Evolutionary conservation across 2,888 invertebrate species (phyloP).

Genomic region (Cremastinae sp.): DNA sequence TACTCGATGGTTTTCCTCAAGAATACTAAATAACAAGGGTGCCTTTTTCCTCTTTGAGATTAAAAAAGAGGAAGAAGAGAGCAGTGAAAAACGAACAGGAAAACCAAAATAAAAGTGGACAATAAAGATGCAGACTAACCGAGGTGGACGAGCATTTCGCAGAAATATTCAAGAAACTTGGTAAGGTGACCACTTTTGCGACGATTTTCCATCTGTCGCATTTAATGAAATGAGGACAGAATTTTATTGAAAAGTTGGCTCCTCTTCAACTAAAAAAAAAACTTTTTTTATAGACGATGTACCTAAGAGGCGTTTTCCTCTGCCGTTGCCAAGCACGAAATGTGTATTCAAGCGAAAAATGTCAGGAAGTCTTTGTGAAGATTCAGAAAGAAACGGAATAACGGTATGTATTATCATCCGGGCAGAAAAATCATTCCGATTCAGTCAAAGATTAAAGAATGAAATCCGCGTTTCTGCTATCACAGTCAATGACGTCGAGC

Average conservation of each 20-base stretch:
- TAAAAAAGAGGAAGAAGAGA: background rate
- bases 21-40: conserved; percentile 39
- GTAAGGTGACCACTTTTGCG: no score
- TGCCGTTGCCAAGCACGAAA: background rate
- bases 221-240: no score
- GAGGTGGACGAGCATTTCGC: no score
- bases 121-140: no score
- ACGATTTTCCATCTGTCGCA: no score
- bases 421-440: background rate
- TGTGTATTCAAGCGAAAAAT: background rate
- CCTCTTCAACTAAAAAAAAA: no score
- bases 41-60: background rate
- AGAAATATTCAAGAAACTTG: no score
- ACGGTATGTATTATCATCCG: background rate
- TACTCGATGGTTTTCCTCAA: conserved; percentile 28
- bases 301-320: no score
- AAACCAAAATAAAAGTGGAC: background rate
- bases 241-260: no score
- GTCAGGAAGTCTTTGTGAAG: background rate
- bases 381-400: background rate
- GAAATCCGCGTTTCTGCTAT: background rate
- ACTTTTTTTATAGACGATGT: no score
- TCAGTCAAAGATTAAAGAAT: background rate
- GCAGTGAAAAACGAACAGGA: background rate
- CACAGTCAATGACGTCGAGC: conserved; percentile 20